Conservation (phyloP, 1,140 invertebrate species). For the Drosophila seguyi region DNA sequence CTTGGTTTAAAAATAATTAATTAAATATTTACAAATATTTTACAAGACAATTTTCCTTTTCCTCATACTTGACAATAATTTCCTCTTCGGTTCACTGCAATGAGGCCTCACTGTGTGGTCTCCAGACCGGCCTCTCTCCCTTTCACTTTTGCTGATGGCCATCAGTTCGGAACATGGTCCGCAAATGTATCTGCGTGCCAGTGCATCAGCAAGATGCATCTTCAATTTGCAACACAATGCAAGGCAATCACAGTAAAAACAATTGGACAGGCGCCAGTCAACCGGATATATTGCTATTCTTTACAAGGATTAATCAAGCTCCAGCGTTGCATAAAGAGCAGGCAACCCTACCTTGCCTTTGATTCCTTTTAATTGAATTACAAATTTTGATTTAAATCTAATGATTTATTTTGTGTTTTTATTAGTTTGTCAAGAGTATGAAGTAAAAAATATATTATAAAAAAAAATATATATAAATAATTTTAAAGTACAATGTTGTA, state of each 20-base stretch:
- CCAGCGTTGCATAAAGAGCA: no score
- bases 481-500: no score
- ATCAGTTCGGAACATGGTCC: constrained; percentile 10
- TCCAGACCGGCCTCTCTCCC: background rate
- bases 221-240: constrained; percentile 41
- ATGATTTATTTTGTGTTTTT: no score
- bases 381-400: no score
- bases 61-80: background rate
- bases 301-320: no score
- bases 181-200: background rate
- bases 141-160: constrained; percentile 27
- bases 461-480: no score
- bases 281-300: no score
- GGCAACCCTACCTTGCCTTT: no score
- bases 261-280: constrained; percentile 18
- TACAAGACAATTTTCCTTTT: background rate
- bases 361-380: no score
- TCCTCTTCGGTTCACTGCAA: background rate
- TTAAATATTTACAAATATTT: background rate
- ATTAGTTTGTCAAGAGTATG: no score
- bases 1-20: background rate
- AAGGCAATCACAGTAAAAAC: constrained; percentile 38
- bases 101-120: background rate
- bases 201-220: constrained; percentile 25
- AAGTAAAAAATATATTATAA: no score